Percentiles rank a stretch among this genome's conserved stretches.
These are phyloP conservation scores for Oncorhynchus kisutch DNA, from an alignment of 2,113 vertebrate species.

Conservation along the genomic window DNA sequence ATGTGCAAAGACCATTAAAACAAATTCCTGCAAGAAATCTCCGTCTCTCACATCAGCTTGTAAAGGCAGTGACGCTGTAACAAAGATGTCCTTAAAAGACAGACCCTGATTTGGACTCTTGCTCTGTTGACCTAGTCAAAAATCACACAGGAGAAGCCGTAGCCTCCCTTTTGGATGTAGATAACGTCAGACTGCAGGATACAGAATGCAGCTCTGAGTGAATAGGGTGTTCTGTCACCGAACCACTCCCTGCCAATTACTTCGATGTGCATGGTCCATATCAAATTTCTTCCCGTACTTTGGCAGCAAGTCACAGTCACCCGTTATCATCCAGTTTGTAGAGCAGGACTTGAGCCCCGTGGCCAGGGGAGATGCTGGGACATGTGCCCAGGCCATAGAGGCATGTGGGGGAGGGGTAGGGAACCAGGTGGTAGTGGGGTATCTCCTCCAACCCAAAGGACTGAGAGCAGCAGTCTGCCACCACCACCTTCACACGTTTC, in stretches of 20 bases:
- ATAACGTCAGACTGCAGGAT: slow-evolving; percentile 43
- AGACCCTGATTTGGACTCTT: slow-evolving; percentile 29
- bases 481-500: slow-evolving; percentile 92
- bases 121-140: slow-evolving; percentile 7
- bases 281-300: slow-evolving; percentile 68
- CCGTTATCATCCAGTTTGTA: slow-evolving; percentile 88
- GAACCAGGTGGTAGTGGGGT: slow-evolving; percentile 87
- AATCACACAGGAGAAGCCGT: neutral
- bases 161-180: neutral
- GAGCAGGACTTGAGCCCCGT: slow-evolving; percentile 85
- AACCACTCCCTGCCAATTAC: neutral
- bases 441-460: slow-evolving; percentile 85
- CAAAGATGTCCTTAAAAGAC: slow-evolving; percentile 8
- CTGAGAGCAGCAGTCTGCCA: slow-evolving; percentile 86
- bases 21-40: slow-evolving; percentile 18
- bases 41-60: slow-evolving; percentile 23
- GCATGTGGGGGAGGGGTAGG: slow-evolving; percentile 81
- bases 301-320: slow-evolving; percentile 60
- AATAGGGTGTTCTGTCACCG: slow-evolving; percentile 3
- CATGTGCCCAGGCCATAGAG: slow-evolving; percentile 84
- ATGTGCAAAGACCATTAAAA: slow-evolving; percentile 35
- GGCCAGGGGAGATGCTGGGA: slow-evolving; percentile 77
- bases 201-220: slow-evolving; percentile 52
- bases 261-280: slow-evolving; percentile 58
- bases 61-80: slow-evolving; percentile 43